phyloP scores from a whole-genome alignment of 1,140 invertebrate genomes.

The Cyrtorhinus lividipennis region DNA sequence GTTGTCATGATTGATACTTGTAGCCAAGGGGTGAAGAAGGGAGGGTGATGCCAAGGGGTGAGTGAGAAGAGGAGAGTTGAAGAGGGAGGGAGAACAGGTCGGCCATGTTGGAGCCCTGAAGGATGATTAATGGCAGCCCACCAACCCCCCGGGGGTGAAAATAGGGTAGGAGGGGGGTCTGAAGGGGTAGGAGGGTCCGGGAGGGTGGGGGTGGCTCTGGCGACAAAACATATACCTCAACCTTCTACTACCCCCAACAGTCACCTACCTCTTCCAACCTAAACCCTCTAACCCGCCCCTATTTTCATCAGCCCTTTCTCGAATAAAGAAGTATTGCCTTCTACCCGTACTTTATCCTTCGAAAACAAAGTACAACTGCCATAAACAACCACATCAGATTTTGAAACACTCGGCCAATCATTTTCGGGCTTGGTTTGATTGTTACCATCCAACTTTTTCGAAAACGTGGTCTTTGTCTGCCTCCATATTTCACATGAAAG shows the following conservation, averaged over 20 bases:
- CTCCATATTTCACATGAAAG: too few relatives aligned
- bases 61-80: too few relatives aligned
- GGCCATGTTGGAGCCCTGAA: constrained; percentile 7
- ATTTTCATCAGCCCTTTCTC: neutral
- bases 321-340: neutral
- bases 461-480: too few relatives aligned
- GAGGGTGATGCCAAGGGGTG: neutral
- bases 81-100: neutral
- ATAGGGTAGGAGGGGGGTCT: neutral
- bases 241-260: neutral
- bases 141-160: constrained; percentile 1
- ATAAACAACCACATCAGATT: too few relatives aligned
- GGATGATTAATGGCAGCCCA: constrained; percentile 8
- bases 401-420: too few relatives aligned
- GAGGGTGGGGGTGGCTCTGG: neutral
- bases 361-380: too few relatives aligned
- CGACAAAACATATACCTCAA: constrained; percentile 9
- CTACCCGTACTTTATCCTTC: too few relatives aligned
- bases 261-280: neutral
- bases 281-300: neutral
- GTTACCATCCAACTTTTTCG: too few relatives aligned
- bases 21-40: neutral
- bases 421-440: too few relatives aligned
- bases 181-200: too few relatives aligned
- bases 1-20: constrained; percentile 9